These are phyloP conservation scores for Erinaceus europaeus DNA, from an alignment of 2,113 vertebrate species.

Conservation along the genomic window DNA sequence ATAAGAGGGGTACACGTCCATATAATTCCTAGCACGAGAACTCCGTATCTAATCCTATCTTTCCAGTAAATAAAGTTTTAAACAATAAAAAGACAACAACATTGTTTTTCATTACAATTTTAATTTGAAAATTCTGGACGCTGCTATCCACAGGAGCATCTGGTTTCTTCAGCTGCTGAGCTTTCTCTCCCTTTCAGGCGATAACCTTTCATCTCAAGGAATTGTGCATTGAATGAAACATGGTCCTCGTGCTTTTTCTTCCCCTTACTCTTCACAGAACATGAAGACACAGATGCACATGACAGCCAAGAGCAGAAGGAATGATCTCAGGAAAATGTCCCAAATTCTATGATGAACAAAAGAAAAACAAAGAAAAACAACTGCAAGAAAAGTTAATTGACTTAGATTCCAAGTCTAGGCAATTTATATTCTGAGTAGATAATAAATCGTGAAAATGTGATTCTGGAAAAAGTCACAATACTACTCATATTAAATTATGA, in stretches of 20 bases:
- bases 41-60: too few relatives aligned
- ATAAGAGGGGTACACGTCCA: too few relatives aligned
- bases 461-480: not conserved
- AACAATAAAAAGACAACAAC: too few relatives aligned
- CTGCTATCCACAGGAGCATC: not conserved
- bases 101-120: not conserved
- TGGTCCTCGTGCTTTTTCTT: too few relatives aligned
- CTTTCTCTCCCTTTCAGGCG: not conserved
- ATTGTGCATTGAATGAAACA: not conserved
- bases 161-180: rapidly evolving
- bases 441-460: not conserved
- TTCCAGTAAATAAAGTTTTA: too few relatives aligned
- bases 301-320: not conserved
- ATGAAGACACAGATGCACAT: not conserved
- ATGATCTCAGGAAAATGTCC: not conserved
- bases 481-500: not conserved
- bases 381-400: not conserved
- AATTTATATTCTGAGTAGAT: not conserved
- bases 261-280: not conserved
- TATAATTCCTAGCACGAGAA: too few relatives aligned
- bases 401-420: not conserved
- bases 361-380: not conserved
- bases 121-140: not conserved
- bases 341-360: not conserved
- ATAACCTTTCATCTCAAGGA: not conserved